Conservation (phyloP, 2,888 invertebrate species). For the Schrankia costaestrigalis region DNA sequence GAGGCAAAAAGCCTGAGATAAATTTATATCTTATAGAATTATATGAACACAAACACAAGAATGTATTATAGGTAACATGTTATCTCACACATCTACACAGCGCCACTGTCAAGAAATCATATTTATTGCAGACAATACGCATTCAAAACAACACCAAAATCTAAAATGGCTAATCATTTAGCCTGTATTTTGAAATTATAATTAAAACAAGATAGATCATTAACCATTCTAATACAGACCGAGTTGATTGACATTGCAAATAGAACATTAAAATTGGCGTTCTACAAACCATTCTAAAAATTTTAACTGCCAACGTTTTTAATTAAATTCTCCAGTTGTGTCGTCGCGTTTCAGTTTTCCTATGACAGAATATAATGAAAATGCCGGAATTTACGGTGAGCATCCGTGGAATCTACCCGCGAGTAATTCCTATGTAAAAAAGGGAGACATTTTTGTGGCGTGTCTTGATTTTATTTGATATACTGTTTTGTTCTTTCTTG, state of each 20-base stretch:
- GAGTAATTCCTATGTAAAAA: conserved; percentile 42
- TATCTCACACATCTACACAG: too few relatives aligned
- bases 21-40: too few relatives aligned
- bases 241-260: conserved; percentile 8
- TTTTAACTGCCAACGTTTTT: conserved; percentile 44
- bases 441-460: conserved; percentile 45
- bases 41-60: too few relatives aligned
- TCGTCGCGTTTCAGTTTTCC: conserved; percentile 55
- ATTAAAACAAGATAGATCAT: too few relatives aligned
- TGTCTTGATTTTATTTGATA: conserved; percentile 45
- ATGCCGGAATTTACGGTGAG: conserved; percentile 49
- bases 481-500: conserved; percentile 20
- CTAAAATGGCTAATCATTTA: too few relatives aligned
- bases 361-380: conserved; percentile 65
- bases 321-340: conserved; percentile 64
- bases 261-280: conserved; percentile 29
- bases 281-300: conserved; percentile 31
- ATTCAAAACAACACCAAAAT: too few relatives aligned
- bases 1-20: too few relatives aligned
- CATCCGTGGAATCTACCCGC: conserved; percentile 40
- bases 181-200: too few relatives aligned
- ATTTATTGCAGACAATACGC: too few relatives aligned
- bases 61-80: too few relatives aligned
- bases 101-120: too few relatives aligned
- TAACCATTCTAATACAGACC: conserved; percentile 10